Evolutionary conservation across 1,140 invertebrate genomes (phyloP), one percentile per base, ranked within the genome.

Genomic region (Drosophila eugracilis): DNA sequence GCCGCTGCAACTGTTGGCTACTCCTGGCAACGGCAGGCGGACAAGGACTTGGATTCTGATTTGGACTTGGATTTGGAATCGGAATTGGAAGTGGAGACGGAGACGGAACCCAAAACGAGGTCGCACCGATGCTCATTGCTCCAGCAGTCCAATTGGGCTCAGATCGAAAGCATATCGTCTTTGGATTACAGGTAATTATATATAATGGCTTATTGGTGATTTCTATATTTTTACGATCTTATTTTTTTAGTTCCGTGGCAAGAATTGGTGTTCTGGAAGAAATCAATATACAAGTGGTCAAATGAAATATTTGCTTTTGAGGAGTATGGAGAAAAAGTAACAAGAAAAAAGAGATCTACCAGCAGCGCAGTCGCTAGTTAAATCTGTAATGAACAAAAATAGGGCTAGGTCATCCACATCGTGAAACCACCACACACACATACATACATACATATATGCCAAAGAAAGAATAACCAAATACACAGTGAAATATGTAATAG

Each of bases 371-470:
- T 67, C n/a, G 41, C 49, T 22, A 73, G 53, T 73, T 76, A 53
- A 63, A 69, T 83, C 54, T 65, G 52, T 53, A 70, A 77, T 50
- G 52, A 21, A 67, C 67, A 77, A 69, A 85, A 85, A 81, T 85
- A 85, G 81, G 81, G 81, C 81, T 85, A 85, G 81, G 81, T 86
- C 81, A 84, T 85, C 83, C 75, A 76, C 55, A 66, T 32, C 28
- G 66, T 57, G 39, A 1, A 22, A 48, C 24, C 34, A 26, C 30
- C 37, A 22, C 21, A 7, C 12, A 5, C 12, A 10, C 4, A 14
- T 21, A 17, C 2, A 22, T 17, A 2, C 21, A 7, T 5, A 5
- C 12, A 10, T 2, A 14, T 21, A 17, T 1, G 15, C 17, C 1
- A 3, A 3, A n/a, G 17, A 17, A 9, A 9, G 5, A 1, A 52